These are phyloP conservation scores for Gymnarchus niloticus DNA, from an alignment of 2,113 vertebrate species.

Conservation along the genomic window DNA sequence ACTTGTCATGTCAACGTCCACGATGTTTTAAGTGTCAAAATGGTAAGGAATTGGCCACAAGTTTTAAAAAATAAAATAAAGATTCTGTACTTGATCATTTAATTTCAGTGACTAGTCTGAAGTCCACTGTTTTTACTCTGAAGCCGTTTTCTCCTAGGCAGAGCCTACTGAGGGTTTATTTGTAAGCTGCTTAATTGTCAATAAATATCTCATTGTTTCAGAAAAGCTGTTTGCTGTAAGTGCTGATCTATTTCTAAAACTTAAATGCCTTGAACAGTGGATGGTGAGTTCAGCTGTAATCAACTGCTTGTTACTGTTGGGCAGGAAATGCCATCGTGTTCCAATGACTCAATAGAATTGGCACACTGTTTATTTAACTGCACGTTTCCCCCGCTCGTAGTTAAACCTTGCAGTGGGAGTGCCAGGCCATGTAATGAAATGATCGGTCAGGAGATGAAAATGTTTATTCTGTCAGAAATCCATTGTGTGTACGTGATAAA, in stretches of 20 bases:
- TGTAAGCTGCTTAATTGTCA: constrained; percentile 82
- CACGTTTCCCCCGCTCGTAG: constrained; percentile 48
- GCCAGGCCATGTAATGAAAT: constrained; percentile 43
- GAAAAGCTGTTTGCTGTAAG: constrained; percentile 38
- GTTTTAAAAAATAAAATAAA: constrained; percentile 69
- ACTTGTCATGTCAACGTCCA: constrained; percentile 66
- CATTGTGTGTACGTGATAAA: constrained; percentile 54
- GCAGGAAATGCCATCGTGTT: constrained; percentile 7
- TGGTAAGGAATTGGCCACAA: constrained; percentile 69
- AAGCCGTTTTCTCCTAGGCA: constrained; percentile 82
- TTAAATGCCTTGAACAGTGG: constrained; percentile 30
- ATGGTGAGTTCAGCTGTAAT: constrained; percentile 25
- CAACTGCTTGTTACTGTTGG: constrained; percentile 20
- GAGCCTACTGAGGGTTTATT: constrained; percentile 81
- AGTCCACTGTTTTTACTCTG: constrained; percentile 61
- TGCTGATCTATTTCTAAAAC: constrained; percentile 28
- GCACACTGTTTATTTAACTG: constrained; percentile 59
- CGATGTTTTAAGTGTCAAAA: constrained; percentile 63
- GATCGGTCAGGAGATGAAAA: constrained; percentile 33
- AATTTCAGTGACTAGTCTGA: constrained; percentile 70
- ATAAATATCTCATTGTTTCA: constrained; percentile 49
- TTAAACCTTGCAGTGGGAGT: constrained; percentile 47
- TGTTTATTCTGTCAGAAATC: constrained; percentile 74
- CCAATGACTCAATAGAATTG: constrained; percentile 35
- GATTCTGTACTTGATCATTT: constrained; percentile 68